Evolutionary conservation across 2,797 vertebrate species (phyloP).

Genomic region (Nothura maculosa): DNA sequence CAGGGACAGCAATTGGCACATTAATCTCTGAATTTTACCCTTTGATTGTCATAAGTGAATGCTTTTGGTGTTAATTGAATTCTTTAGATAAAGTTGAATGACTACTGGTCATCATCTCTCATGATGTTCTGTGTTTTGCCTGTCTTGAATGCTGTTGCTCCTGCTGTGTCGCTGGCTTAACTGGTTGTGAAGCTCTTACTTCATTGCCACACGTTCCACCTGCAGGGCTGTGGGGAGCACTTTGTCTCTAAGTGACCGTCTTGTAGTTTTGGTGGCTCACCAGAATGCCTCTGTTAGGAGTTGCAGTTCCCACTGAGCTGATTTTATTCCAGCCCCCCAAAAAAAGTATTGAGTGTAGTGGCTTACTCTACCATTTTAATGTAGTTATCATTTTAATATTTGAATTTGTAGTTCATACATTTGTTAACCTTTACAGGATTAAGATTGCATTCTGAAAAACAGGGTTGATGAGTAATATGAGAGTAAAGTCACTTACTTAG

Average conservation of each 20-base stretch:
- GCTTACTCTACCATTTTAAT: background rate
- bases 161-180: background rate
- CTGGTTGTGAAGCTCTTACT: fast-evolving
- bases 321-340: background rate
- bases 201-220: background rate
- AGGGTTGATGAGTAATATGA: background rate
- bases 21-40: background rate
- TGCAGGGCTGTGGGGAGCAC: background rate
- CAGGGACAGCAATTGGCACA: background rate
- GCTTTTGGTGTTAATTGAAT: background rate
- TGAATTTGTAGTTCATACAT: background rate
- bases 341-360: background rate
- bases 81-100: background rate
- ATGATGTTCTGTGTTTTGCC: background rate
- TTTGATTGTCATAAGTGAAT: background rate
- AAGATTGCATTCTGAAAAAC: background rate
- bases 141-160: fast-evolving
- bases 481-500: background rate
- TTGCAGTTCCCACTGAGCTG: background rate
- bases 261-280: background rate
- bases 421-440: background rate
- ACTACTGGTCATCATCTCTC: background rate
- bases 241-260: background rate
- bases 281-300: background rate
- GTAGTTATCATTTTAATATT: background rate